Percentiles rank a stretch among this genome's conserved stretches.
These are phyloP conservation scores for Ochropleura leucogaster DNA, from an alignment of 2,888 invertebrate genomes.

Conservation along the genomic window DNA sequence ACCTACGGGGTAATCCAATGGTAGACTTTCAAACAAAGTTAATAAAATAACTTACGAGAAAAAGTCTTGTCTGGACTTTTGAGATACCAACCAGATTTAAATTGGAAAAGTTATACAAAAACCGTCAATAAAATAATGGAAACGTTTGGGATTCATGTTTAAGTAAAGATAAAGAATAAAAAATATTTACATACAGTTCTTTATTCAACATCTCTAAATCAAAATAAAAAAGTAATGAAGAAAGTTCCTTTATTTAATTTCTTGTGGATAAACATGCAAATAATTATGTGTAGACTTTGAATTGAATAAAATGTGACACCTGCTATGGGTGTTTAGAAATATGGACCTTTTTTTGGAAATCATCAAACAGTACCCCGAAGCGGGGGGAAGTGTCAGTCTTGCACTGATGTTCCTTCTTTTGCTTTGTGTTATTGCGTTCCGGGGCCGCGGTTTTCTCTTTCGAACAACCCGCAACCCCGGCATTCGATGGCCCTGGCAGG, in stretches of 20 bases:
- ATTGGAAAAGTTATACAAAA: conserved; percentile 48
- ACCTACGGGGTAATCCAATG: no score
- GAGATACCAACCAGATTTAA: conserved; percentile 31
- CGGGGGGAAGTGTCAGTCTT: no score
- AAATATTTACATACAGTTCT: background rate
- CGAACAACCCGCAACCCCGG: no score
- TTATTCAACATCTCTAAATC: background rate
- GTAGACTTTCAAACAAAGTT: conserved; percentile 22
- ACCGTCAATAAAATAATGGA: conserved; percentile 24
- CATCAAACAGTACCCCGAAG: no score
- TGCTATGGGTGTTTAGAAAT: no score
- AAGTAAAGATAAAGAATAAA: background rate
- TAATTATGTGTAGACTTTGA: background rate
- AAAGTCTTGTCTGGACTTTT: conserved; percentile 22
- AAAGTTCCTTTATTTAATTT: background rate
- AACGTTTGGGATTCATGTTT: conserved; percentile 9
- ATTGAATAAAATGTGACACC: background rate
- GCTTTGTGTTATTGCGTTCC: no score
- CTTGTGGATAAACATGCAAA: background rate
- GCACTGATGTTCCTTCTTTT: no score
- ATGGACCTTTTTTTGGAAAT: no score
- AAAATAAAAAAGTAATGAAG: background rate
- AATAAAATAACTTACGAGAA: conserved; percentile 33
- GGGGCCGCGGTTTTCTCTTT: no score
- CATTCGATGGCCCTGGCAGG: no score